Evolutionary conservation across 2,888 invertebrate genomes (phyloP).

Genomic region (Torymus auratus): DNA sequence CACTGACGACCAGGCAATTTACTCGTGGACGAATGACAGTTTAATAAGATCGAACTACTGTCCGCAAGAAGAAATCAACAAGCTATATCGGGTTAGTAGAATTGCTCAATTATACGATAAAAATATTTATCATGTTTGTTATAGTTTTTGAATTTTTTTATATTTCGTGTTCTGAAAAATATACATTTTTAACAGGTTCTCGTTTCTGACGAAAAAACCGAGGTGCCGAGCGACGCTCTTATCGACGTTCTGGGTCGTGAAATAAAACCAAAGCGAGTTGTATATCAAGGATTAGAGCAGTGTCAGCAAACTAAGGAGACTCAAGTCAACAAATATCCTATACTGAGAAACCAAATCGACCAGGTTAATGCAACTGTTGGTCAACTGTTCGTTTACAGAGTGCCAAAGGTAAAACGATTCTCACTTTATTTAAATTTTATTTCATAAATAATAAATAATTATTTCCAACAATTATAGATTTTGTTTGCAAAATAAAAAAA

Average conservation of each 20-base stretch:
- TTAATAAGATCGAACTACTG: slow-evolving; percentile 85
- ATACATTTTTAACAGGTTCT: slow-evolving; percentile 71
- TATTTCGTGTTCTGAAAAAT: too few relatives aligned
- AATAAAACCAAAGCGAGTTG: slow-evolving; percentile 82
- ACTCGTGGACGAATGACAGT: slow-evolving; percentile 92
- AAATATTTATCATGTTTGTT: too few relatives aligned
- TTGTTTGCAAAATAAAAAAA: too few relatives aligned
- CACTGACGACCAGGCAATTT: slow-evolving; percentile 81
- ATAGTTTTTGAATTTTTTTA: too few relatives aligned
- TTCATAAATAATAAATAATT: not conserved
- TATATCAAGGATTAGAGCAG: slow-evolving; percentile 83
- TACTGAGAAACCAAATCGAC: slow-evolving; percentile 90
- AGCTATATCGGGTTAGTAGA: slow-evolving; percentile 81
- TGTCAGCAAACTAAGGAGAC: slow-evolving; percentile 80
- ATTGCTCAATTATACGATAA: not conserved
- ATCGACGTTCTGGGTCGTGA: slow-evolving; percentile 82
- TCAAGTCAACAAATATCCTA: slow-evolving; percentile 80
- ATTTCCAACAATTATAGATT: too few relatives aligned
- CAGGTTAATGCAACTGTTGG: slow-evolving; percentile 89
- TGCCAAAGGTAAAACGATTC: slow-evolving; percentile 83
- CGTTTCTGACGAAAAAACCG: slow-evolving; percentile 76
- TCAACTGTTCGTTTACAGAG: slow-evolving; percentile 87
- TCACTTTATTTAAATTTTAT: slow-evolving; percentile 6
- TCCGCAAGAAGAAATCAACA: slow-evolving; percentile 85
- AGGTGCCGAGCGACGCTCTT: slow-evolving; percentile 80